phyloP scores from a whole-genome alignment of 2,797 vertebrate species.

The Gymnothorax javanicus region DNA sequence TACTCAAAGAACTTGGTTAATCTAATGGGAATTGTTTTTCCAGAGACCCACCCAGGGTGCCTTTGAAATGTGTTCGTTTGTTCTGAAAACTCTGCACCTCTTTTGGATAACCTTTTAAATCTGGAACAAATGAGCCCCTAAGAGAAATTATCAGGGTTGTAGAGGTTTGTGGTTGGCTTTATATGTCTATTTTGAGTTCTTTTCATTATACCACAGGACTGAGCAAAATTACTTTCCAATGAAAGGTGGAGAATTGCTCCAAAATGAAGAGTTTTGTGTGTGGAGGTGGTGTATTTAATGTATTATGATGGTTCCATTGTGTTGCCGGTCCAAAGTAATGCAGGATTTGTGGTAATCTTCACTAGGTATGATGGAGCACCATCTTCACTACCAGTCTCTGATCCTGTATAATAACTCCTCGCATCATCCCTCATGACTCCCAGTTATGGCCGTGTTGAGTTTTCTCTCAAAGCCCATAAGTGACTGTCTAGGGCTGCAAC shows the following conservation, averaged over 20 bases:
- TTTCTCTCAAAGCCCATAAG: slow-evolving; percentile 21
- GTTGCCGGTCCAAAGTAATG: background rate
- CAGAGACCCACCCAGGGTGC: background rate
- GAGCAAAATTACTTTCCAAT: background rate
- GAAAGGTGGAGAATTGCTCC: background rate
- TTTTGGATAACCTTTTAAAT: slow-evolving; percentile 12
- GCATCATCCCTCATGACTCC: slow-evolving; percentile 22
- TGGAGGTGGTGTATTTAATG: background rate
- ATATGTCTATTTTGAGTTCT: background rate
- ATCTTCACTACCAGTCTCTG: background rate
- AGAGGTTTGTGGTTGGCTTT: slow-evolving; percentile 18
- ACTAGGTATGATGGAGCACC: background rate
- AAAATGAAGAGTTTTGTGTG: background rate
- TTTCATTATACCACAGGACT: background rate
- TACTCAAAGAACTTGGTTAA: background rate
- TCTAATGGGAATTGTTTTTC: background rate
- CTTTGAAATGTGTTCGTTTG: background rate
- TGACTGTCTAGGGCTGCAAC: background rate
- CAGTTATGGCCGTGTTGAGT: slow-evolving; percentile 19
- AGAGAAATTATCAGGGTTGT: slow-evolving; percentile 12
- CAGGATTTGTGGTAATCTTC: background rate
- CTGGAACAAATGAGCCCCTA: slow-evolving; percentile 17
- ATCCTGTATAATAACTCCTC: slow-evolving; percentile 18
- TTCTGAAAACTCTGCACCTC: slow-evolving; percentile 15
- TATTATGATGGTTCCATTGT: background rate